Evolutionary conservation across 23 tunicate genomes (phyloP).

Genomic region (Halocynthia aurantium): DNA sequence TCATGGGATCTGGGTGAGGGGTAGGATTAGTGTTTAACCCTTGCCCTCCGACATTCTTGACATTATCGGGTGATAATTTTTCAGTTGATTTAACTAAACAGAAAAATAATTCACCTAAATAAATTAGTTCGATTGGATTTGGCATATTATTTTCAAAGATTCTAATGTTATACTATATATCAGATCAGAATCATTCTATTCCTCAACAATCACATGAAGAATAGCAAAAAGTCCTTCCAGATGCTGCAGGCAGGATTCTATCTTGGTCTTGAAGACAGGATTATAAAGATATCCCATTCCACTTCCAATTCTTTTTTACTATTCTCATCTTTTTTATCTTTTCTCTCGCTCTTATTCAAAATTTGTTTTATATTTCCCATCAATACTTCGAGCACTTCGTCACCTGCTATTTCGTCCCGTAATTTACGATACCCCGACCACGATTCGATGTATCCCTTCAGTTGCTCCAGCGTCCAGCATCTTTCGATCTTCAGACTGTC

Average conservation of each 20-base stretch:
- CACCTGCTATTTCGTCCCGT: neutral
- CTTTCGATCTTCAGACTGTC: slow-evolving; percentile 31
- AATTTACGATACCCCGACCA: slow-evolving; percentile 70
- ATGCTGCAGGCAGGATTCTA: neutral
- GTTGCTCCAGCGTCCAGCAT: slow-evolving; percentile 22
- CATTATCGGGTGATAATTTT: too few species aligned
- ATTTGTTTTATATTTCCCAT: slow-evolving; percentile 2
- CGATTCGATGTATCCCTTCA: slow-evolving; percentile 42
- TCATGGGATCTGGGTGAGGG: too few species aligned
- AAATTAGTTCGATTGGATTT: too few species aligned
- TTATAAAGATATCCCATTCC: slow-evolving; percentile 33
- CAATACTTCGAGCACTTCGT: slow-evolving; percentile 29
- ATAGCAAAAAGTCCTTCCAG: neutral
- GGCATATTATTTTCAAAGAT: too few species aligned
- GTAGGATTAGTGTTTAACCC: too few species aligned
- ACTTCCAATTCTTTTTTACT: slow-evolving; percentile 8
- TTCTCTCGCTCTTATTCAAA: slow-evolving; percentile 4
- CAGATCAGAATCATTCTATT: neutral
- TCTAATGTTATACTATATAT: too few species aligned
- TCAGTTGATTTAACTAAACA: too few species aligned
- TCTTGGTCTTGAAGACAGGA: slow-evolving; percentile 45
- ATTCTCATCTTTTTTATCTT: neutral
- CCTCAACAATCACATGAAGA: neutral
- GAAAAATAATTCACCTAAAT: too few species aligned
- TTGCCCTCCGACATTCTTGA: too few species aligned